These are phyloP conservation scores for Aphaenogaster floridana DNA, from an alignment of 1,140 invertebrate species.

Conservation along the genomic window DNA sequence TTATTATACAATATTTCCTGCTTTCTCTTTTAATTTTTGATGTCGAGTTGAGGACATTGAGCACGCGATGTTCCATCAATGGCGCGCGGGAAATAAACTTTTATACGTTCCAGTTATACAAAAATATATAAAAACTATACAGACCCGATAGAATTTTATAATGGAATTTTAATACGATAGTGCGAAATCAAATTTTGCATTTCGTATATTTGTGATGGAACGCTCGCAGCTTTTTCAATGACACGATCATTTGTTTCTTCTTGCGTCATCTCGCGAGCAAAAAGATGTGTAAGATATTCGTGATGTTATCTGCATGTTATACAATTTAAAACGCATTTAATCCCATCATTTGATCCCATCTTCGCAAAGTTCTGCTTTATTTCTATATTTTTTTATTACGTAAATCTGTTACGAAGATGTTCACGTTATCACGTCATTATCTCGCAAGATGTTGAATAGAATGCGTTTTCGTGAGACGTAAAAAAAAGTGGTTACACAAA, in stretches of 20 bases:
- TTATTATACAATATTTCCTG: constrained; percentile 2
- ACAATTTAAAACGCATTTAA: constrained; percentile 18
- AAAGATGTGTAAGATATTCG: background rate
- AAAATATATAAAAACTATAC: background rate
- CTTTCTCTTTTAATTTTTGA: constrained; percentile 9
- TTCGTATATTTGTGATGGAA: background rate
- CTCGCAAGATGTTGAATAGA: background rate
- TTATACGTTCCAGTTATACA: background rate
- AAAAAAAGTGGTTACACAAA: background rate
- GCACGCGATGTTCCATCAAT: constrained; percentile 11
- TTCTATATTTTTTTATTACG: constrained; percentile 15
- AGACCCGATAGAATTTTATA: background rate
- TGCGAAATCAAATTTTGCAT: background rate
- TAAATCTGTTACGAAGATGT: constrained; percentile 17
- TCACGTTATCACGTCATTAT: background rate
- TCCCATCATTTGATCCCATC: background rate
- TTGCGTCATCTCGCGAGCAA: background rate
- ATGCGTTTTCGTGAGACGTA: background rate
- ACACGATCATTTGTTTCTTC: background rate
- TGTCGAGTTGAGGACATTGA: background rate
- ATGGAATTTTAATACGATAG: background rate
- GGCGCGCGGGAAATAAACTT: background rate
- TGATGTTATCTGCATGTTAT: constrained; percentile 28
- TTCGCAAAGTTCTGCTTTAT: background rate
- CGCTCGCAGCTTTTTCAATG: background rate